These are phyloP conservation scores for Podocnemis expansa DNA, from an alignment of 2,113 vertebrate species.

Conservation along the genomic window DNA sequence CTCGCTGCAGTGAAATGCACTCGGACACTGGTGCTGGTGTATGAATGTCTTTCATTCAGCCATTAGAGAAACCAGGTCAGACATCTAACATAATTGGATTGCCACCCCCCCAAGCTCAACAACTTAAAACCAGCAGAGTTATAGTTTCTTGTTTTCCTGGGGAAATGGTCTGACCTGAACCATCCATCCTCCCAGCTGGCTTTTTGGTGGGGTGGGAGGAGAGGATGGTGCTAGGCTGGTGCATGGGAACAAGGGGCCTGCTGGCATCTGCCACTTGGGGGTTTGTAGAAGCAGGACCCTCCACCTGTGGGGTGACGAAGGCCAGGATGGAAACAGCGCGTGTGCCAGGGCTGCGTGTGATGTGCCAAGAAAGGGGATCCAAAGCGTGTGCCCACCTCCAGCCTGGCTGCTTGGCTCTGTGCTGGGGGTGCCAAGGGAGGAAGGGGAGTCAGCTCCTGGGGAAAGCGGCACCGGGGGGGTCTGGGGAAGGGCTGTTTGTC, in stretches of 20 bases:
- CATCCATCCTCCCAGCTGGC: not conserved
- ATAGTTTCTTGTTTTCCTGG: not conserved
- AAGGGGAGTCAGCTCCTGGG: not conserved
- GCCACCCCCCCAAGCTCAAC: not conserved
- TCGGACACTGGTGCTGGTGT: not conserved
- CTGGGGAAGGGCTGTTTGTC: no score
- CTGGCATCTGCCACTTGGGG: not conserved
- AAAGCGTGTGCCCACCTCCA: not conserved
- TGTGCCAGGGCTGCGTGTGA: not conserved
- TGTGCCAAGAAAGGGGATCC: not conserved
- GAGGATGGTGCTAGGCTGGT: not conserved
- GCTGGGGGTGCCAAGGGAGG: not conserved
- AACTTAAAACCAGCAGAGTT: not conserved
- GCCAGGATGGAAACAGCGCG: not conserved
- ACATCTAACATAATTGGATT: not conserved
- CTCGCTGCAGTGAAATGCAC: not conserved
- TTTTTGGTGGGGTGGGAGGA: no score
- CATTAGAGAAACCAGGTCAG: not conserved
- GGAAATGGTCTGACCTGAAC: not conserved
- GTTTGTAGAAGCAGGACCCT: no score
- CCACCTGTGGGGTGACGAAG: not conserved
- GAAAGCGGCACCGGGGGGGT: no score
- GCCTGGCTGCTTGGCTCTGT: not conserved
- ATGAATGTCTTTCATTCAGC: not conserved
- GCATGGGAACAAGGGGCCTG: not conserved